phyloP scores from a whole-genome alignment of 2,888 invertebrate genomes.

The Minunthozetes semirufus region DNA sequence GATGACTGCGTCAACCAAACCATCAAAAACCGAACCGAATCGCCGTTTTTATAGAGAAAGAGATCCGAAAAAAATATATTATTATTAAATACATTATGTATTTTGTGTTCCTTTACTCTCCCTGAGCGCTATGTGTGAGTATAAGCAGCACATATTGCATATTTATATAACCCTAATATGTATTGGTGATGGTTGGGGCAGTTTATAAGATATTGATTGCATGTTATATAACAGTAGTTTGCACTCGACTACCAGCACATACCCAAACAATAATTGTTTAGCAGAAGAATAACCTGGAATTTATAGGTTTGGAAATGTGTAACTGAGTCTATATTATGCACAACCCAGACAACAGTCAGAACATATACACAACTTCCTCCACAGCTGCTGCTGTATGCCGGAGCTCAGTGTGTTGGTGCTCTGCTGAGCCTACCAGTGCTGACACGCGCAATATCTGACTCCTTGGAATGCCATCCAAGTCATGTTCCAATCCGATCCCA shows the following conservation, averaged over 20 bases:
- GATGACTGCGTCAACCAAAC: constrained; percentile 37
- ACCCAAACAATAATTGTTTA: not conserved
- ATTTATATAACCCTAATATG: constrained; percentile 2
- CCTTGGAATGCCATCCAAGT: not conserved
- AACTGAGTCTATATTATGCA: constrained; percentile 27
- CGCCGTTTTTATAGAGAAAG: not conserved
- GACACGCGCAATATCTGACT: constrained; percentile 25
- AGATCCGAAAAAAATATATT: not conserved
- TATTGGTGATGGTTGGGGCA: constrained; percentile 16
- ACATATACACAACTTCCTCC: not conserved
- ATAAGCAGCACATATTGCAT: constrained; percentile 21
- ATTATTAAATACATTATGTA: not conserved
- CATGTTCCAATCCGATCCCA: no score
- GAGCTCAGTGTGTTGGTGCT: not conserved
- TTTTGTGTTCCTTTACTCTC: not conserved
- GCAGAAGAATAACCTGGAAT: not conserved
- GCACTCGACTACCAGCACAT: not conserved
- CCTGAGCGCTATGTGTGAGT: constrained; percentile 27
- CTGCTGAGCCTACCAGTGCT: not conserved
- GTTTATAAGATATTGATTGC: not conserved
- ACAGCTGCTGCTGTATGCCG: not conserved
- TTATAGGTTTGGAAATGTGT: constrained; percentile 29
- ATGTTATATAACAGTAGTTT: not conserved
- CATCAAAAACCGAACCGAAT: not conserved
- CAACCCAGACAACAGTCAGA: not conserved